phyloP scores from a whole-genome alignment of 2,113 vertebrate species.

The Cyanoderma ruficeps region DNA sequence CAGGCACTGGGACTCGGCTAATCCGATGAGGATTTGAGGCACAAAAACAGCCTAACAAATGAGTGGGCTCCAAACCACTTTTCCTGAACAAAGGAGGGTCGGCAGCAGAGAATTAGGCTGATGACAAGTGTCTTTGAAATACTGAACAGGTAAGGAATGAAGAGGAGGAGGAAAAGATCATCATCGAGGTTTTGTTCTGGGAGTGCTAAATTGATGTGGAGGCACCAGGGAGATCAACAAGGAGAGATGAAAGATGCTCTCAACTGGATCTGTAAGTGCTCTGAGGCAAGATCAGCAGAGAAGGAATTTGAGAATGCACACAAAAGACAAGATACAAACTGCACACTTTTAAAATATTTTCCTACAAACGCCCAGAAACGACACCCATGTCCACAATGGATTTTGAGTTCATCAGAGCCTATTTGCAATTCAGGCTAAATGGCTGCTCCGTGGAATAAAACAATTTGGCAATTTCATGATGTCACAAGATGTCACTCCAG shows the following conservation, averaged over 20 bases:
- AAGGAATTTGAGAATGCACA: not conserved
- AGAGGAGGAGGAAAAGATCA: constrained; percentile 2
- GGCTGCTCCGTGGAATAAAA: not conserved
- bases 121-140: constrained; percentile 25
- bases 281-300: not conserved
- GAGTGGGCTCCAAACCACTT: constrained; percentile 26
- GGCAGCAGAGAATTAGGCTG: constrained; percentile 18
- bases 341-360: not conserved
- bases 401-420: not conserved
- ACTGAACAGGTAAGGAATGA: constrained; percentile 28
- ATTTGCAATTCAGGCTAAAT: not conserved
- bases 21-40: constrained; percentile 22
- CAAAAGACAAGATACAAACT: not conserved
- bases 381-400: not conserved
- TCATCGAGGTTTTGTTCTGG: constrained; percentile 3
- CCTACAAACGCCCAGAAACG: not conserved
- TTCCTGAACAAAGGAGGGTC: constrained; percentile 15
- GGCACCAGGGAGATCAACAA: constrained; percentile 5
- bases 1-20: not conserved
- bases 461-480: not conserved
- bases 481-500: not conserved
- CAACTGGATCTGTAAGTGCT: not conserved
- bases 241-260: constrained; percentile 32
- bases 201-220: constrained; percentile 1
- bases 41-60: constrained; percentile 43